Evolutionary conservation across 1,140 invertebrate species (phyloP).

Genomic region (Scaptomyza hsui): DNA sequence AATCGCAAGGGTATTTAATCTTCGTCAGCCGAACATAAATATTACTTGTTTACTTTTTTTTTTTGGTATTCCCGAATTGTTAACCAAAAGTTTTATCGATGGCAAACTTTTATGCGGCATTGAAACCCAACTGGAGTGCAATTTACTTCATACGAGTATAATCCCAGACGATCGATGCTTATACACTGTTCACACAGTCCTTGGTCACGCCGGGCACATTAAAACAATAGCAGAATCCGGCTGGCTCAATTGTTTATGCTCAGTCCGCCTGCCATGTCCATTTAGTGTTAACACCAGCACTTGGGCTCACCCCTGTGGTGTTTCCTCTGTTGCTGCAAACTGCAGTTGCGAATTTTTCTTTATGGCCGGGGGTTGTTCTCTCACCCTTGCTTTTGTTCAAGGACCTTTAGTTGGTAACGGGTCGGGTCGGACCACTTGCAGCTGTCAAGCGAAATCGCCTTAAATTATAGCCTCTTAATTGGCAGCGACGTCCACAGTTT

Average conservation of each 20-base stretch:
- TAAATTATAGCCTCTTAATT: conserved; percentile 78
- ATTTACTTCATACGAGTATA: conserved; percentile 19
- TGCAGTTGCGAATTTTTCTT: conserved; percentile 21
- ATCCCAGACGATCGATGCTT: conserved; percentile 28
- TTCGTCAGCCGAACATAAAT: background rate
- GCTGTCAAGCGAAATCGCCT: conserved; percentile 71
- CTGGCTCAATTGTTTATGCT: conserved; percentile 59
- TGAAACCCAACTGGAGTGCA: conserved; percentile 39
- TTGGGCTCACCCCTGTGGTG: conserved; percentile 45
- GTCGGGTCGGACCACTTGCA: conserved; percentile 60
- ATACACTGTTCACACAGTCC: conserved; percentile 55
- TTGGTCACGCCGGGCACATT: conserved; percentile 59
- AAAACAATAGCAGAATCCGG: conserved; percentile 46
- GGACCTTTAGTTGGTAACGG: conserved; percentile 37
- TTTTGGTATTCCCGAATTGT: conserved; percentile 54
- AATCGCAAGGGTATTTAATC: background rate
- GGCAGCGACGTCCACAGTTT: conserved; percentile 36
- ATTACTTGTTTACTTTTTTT: conserved; percentile 43
- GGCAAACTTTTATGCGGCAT: conserved; percentile 54
- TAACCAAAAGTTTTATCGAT: conserved; percentile 56
- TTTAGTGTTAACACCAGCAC: conserved; percentile 73
- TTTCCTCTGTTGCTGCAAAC: conserved; percentile 14
- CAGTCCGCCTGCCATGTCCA: conserved; percentile 49
- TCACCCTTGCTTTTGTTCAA: conserved; percentile 30
- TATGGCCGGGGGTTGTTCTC: conserved; percentile 25